Evolutionary conservation across 2,113 vertebrate genomes (phyloP), one percentile per base, ranked within the genome.

Genomic region (Neodontobutis hainanensis): DNA sequence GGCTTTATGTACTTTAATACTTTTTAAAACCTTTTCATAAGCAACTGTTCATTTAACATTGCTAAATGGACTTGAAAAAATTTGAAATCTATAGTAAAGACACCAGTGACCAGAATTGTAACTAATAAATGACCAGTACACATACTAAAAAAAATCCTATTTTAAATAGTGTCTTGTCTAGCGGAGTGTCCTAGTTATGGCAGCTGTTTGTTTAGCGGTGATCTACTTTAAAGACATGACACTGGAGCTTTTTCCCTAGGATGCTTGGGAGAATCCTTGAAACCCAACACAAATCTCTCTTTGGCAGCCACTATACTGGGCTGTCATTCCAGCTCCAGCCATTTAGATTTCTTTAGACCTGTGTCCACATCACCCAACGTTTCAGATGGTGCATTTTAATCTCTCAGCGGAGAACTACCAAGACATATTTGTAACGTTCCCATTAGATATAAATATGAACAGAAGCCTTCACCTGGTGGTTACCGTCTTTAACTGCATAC

Each of bases 221-320:
- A 60, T 72, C 82, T 82, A 85, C 52, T 77, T 85, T 77, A 78
- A 87, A 86, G 73, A 78, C 83, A 71, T 83, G 75, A 80, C 50
- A 55, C 49, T 52, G 53, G 75, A 80, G 78, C 68, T 76, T 87
- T 85, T 81, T 82, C 73, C 73, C 55, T 66, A 67, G 58, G 15
- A 58, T 73, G 72, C 74, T 66, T 52, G 59, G 65, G 76, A 83
- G 72, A 71, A 80, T 83, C 76, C 71, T 68, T 73, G 77, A 81
- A 73, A 81, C 67, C 66, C 73, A 70, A 71, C 77, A 74, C 85
- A 82, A 88, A 80, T 84, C 81, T 84, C 71, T 68, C 70, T 45
- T 58, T 40, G 61, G 80, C 49, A 81, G 66, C 69, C 63, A 46
- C 67, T 59, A 76, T 77, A 80, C 44, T 2, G 44, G 71, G 57